Evolutionary conservation across 1,140 invertebrate genomes (phyloP), one percentile per base, ranked within the genome.

Genomic region (Nasonia longicornis): DNA sequence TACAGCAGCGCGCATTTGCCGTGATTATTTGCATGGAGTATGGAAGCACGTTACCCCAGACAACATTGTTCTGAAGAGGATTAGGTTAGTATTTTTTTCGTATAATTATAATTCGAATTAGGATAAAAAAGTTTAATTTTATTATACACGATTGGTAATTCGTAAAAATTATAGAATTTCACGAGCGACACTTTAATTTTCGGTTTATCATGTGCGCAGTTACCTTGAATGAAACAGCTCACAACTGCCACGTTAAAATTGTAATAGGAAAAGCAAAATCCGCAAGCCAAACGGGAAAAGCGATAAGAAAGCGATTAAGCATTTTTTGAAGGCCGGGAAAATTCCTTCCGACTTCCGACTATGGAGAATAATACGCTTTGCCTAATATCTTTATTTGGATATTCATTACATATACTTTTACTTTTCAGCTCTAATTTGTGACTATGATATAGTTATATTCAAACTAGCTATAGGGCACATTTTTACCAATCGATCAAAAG

Each of bases 21-120:
- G 95, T 83, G 96, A 97, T 89, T 97, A 96, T 89, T 92, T 98
- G 48, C 93, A 95, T 84, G 96, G 96, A 10, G 94, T 95, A 2
- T 98, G 96, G 96, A 96, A 96, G 87, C 93, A 92, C 20, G 95
- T 96, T 12, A 94, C 93, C 8, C 90, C 94, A 0, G 90, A 94
- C 35, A 95, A 96, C 42, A 93, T 97, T 83, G 92, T 94, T 48
- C 94, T 97, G 67, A 96, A 95, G 86, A 93, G 95, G 73, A 95
- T 97, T 85, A 96, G 95, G 96, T 76, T 38, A 58, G 38, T 77
- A 22, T 77, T 67, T 66, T 66, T 14, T 79, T 72, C 14, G 52
- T 6, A 26, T 48, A 11, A 6, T 52, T 63, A 77, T 4, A 58
- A 42, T 73, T 71, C 26, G 2, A 38, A 63, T 29, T 74, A 29